Percentiles rank a stretch among this genome's conserved stretches.
Evolutionary conservation across 1,140 invertebrate genomes (phyloP).

Genomic region (Cherax quadricarinatus): DNA sequence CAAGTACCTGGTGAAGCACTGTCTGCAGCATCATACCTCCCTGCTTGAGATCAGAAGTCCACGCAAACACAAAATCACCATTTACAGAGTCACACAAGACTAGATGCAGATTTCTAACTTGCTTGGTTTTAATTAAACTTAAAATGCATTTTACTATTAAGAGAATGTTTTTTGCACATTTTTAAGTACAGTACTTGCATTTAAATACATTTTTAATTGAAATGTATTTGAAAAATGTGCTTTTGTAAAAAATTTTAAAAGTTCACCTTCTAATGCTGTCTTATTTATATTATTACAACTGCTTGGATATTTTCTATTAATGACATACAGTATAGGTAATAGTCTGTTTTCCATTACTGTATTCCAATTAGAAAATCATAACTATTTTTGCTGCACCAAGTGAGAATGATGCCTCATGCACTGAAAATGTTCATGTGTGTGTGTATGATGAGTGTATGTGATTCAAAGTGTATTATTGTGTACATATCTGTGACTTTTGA

Average conservation of each 20-base stretch:
- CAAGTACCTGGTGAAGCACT: constrained; percentile 70
- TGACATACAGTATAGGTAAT: no score
- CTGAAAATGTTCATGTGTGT: no score
- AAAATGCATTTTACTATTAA: not conserved
- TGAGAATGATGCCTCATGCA: no score
- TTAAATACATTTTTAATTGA: not conserved
- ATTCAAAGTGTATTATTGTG: no score
- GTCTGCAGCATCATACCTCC: constrained; percentile 63
- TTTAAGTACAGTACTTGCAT: not conserved
- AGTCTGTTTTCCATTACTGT: no score
- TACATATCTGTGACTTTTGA: no score
- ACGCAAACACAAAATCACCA: constrained; percentile 46
- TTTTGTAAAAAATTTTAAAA: not conserved
- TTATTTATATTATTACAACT: no score
- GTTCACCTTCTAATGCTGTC: no score
- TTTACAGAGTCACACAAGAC: constrained; percentile 53
- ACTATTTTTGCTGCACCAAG: no score
- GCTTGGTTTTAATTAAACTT: not conserved
- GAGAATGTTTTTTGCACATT: not conserved
- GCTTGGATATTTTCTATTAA: no score
- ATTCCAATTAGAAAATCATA: no score
- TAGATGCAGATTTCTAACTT: not conserved
- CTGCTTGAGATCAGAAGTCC: constrained; percentile 67
- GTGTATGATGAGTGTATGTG: no score
- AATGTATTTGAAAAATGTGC: not conserved